Conservation (phyloP, 2,888 invertebrate genomes). For the Falcaria lacertinaria region DNA sequence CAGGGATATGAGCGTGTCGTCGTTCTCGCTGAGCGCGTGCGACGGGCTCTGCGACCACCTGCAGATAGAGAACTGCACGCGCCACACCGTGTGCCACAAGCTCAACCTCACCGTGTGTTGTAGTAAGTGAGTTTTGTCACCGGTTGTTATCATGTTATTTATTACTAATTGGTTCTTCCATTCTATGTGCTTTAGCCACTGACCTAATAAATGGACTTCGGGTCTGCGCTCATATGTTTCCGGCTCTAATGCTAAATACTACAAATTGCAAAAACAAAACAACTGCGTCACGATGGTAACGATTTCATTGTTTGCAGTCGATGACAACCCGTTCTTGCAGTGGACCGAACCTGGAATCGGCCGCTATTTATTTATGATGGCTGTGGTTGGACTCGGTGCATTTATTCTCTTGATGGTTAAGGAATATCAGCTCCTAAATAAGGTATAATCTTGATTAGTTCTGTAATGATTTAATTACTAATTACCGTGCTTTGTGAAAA, state of each 20-base stretch:
- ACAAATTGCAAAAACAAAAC: constrained; percentile 2
- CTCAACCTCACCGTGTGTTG: constrained; percentile 64
- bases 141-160: constrained; percentile 30
- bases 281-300: background rate
- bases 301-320: constrained; percentile 38
- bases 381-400: constrained; percentile 78
- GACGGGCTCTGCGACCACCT: constrained; percentile 56
- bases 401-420: constrained; percentile 81
- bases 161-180: too few relatives aligned
- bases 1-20: constrained; percentile 67
- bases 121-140: constrained; percentile 67
- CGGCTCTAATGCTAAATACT: too few relatives aligned
- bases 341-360: constrained; percentile 87
- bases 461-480: too few relatives aligned
- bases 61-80: constrained; percentile 54
- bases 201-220: too few relatives aligned
- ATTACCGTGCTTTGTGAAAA: too few relatives aligned
- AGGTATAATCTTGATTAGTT: constrained; percentile 35
- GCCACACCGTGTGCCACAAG: constrained; percentile 51
- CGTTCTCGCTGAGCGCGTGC: constrained; percentile 58
- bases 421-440: constrained; percentile 81
- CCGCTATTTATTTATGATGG: constrained; percentile 84
- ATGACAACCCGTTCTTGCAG: constrained; percentile 78
- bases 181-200: too few relatives aligned
- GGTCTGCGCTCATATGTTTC: too few relatives aligned